Conservation (phyloP, 2,888 invertebrate species). For the Saturnia pavonia region DNA sequence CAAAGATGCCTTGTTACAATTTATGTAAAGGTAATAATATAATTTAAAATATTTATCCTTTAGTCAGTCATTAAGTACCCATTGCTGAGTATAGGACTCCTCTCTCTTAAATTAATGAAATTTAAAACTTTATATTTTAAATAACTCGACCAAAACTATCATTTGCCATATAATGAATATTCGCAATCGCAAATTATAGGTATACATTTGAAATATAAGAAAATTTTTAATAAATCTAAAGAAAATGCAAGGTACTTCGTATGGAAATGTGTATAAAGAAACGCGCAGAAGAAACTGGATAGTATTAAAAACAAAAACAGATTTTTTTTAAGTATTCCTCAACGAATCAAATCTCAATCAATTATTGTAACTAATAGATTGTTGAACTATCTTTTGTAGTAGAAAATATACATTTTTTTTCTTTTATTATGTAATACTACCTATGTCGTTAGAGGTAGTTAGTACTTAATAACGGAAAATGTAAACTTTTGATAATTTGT, state of each 20-base stretch:
- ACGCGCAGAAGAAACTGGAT: neutral
- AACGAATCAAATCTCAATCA: too few species aligned
- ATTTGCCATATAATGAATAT: neutral
- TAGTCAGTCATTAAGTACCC: neutral
- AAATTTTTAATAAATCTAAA: neutral
- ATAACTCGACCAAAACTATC: neutral
- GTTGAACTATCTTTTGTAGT: too few species aligned
- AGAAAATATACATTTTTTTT: too few species aligned
- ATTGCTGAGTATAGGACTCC: neutral
- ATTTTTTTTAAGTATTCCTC: too few species aligned
- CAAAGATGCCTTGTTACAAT: constrained; percentile 84
- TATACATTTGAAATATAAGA: neutral
- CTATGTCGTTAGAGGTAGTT: too few species aligned
- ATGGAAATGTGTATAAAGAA: neutral
- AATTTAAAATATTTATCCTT: neutral
- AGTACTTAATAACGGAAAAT: neutral
- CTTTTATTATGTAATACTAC: too few species aligned
- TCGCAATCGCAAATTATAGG: neutral
- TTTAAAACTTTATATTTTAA: neutral
- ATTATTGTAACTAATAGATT: too few species aligned
- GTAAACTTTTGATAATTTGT: neutral
- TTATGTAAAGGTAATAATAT: constrained; percentile 83
- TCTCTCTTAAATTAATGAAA: neutral
- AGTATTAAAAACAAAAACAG: too few species aligned
- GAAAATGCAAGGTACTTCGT: neutral